phyloP scores from a whole-genome alignment of 2,797 vertebrate species.

The Miichthys miiuy region DNA sequence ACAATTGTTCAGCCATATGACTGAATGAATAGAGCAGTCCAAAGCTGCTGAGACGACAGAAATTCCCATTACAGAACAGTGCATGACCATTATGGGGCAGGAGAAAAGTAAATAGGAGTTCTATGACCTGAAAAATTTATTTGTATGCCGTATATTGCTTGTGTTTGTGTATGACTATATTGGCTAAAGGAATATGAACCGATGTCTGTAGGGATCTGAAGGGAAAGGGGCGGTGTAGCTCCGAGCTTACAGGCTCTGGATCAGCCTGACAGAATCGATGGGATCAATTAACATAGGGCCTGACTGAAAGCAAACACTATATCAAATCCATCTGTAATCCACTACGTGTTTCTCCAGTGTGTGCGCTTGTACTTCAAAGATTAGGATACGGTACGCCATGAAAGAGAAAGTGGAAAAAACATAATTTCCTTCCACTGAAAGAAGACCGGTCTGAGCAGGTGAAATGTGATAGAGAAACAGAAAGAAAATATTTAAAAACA shows the following conservation, averaged over 20 bases:
- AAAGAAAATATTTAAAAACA: slow-evolving; percentile 2
- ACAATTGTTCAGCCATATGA: slow-evolving; percentile 49
- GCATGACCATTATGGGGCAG: slow-evolving; percentile 52
- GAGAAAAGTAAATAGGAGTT: slow-evolving; percentile 55
- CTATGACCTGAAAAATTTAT: slow-evolving; percentile 61
- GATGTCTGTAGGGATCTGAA: slow-evolving; percentile 12
- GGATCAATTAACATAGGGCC: slow-evolving; percentile 71
- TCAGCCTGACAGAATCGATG: slow-evolving; percentile 74
- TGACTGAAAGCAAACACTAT: slow-evolving; percentile 64
- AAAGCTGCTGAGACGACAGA: slow-evolving; percentile 64
- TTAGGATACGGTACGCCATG: slow-evolving; percentile 8
- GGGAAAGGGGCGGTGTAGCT: slow-evolving; percentile 5
- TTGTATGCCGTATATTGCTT: slow-evolving; percentile 28
- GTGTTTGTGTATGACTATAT: slow-evolving; percentile 15
- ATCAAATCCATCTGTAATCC: slow-evolving; percentile 74
- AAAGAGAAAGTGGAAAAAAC: slow-evolving; percentile 18
- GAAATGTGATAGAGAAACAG: background rate
- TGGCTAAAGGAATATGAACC: slow-evolving; percentile 26
- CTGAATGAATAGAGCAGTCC: slow-evolving; percentile 39
- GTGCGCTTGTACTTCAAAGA: slow-evolving; percentile 5
- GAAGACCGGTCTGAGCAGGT: slow-evolving; percentile 8
- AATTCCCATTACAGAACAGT: slow-evolving; percentile 57
- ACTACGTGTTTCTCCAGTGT: slow-evolving; percentile 38
- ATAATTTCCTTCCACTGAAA: slow-evolving; percentile 9
- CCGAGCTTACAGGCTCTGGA: slow-evolving; percentile 52